A percentile compares a stretch with the other conserved stretches of the same genome.
Conservation (phyloP, 2,113 vertebrate species). For the Platysternon megacephalum region DNA sequence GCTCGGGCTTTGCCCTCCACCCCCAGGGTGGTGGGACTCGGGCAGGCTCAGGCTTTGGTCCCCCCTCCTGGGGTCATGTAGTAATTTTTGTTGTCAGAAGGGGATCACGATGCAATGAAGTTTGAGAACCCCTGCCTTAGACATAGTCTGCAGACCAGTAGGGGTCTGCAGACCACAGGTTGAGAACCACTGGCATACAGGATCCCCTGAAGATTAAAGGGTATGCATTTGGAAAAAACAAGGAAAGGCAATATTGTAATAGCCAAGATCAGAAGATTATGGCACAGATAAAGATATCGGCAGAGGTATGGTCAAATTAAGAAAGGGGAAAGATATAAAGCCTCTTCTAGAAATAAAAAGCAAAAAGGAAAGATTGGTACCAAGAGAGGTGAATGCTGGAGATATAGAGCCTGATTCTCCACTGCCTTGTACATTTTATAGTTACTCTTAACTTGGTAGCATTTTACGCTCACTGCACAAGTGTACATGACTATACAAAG, state of each 20-base stretch:
- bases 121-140: no score
- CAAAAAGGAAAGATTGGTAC: neutral
- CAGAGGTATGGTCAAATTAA: neutral
- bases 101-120: no score
- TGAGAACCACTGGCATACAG: neutral
- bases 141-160: no score
- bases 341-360: neutral
- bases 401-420: neutral
- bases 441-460: neutral
- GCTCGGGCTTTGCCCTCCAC: no score
- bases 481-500: neutral
- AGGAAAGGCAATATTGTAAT: neutral
- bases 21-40: no score
- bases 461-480: neutral
- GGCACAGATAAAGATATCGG: neutral
- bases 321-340: neutral
- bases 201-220: neutral
- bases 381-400: neutral
- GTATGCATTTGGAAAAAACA: neutral
- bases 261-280: neutral
- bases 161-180: no score
- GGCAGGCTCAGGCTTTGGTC: no score
- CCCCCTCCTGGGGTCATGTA: no score
- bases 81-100: no score
- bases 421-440: neutral